Conservation (phyloP, 1,140 invertebrate species). For the Sipha flava region DNA sequence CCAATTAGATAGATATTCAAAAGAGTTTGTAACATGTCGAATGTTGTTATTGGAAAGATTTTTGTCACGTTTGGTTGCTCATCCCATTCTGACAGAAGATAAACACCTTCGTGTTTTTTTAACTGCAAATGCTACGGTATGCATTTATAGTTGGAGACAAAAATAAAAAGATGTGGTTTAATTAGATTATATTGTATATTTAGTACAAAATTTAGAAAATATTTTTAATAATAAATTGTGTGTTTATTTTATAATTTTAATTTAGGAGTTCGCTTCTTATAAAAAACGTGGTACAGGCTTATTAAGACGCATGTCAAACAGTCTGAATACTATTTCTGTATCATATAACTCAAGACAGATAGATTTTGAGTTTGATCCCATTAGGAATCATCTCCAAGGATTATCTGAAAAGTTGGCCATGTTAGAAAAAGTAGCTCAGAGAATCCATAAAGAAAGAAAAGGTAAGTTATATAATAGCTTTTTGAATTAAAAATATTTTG, state of each 20-base stretch:
- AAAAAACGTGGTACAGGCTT: conserved; percentile 32
- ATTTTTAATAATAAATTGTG: neutral
- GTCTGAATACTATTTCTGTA: conserved; percentile 32
- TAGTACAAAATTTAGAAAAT: neutral
- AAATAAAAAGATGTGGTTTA: no score
- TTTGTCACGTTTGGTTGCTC: conserved; percentile 54
- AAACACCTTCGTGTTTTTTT: conserved; percentile 60
- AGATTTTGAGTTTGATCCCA: conserved; percentile 33
- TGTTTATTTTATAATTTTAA: neutral
- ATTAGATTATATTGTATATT: neutral
- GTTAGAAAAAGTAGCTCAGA: conserved; percentile 32
- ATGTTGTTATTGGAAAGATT: conserved; percentile 65
- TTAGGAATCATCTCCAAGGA: conserved; percentile 22
- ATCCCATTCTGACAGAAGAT: conserved; percentile 64
- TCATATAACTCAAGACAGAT: conserved; percentile 31
- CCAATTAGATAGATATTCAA: conserved; percentile 64
- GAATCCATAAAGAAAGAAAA: conserved; percentile 35
- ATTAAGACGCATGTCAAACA: conserved; percentile 33
- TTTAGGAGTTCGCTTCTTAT: conserved; percentile 31
- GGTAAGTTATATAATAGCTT: neutral
- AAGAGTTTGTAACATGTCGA: conserved; percentile 61
- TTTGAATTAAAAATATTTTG: neutral
- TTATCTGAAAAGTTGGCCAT: conserved; percentile 31
- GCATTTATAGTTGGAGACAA: conserved; percentile 36
- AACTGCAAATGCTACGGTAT: conserved; percentile 57